Base-by-base conservation (phyloP, 2,888 invertebrate genomes). In the Petrolisthes manimaculis region DNA sequence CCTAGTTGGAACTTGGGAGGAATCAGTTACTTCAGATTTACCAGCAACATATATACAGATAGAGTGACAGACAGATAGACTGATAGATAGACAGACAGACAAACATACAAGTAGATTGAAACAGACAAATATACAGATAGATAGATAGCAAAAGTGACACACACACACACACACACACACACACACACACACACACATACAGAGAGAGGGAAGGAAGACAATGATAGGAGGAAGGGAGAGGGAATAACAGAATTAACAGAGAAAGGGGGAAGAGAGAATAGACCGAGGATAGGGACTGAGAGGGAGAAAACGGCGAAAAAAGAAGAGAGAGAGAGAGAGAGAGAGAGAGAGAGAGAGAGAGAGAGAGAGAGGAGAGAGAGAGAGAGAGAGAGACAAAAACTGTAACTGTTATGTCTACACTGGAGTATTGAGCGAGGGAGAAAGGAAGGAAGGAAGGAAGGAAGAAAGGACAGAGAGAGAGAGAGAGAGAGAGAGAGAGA, bases 241-340 rank as follows among this genome's bases (percentile, higher is more conserved):
- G 61, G n/a, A 12, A 74, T 3, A 75, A 14, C 12, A 4, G 55
- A 55, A 18, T 8, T 54, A 51, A 55, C 9, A n/a, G 54, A 54
- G 21, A 18, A 55, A 21, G 12, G 56, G 2, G 21, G 24, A 3
- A 56, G 56, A 9, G 80, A 55, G 24, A 56, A n/a, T 24, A 14
- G 24, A 24, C n/a, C 21, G 24, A 71, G 54, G 54, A 53, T 37
- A 53, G 69, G 21, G 69, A 83, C n/a, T 37, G 51, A 53, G 69
- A 53, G 69, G 37, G 71, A 83, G 83, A 53, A 37, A 67, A 54
- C 24, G 69, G 54, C 69, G 37, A 37, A 83, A 54, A 53, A 51
- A 69, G 67, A 53, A 51, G 69, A 71, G n/a, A 51, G 51, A 21
- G 51, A n/a, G 54, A 53, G n/a, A n/a, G 54, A 53, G 37, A 51